Evolutionary conservation across 2,797 vertebrate species (phyloP).

Genomic region (Carapus acus): DNA sequence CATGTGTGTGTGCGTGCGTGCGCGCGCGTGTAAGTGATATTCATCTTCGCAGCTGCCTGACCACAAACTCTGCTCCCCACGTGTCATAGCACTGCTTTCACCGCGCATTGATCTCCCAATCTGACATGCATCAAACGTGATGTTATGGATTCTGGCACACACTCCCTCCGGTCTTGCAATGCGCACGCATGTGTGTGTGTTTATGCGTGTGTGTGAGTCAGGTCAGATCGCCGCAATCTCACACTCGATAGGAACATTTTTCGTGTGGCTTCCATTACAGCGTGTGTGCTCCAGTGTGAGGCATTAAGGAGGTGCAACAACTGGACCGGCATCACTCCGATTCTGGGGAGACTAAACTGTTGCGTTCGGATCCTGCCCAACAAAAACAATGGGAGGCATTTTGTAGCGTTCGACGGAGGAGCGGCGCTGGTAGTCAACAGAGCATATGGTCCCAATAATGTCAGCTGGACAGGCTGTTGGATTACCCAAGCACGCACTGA

Average conservation of each 20-base stretch:
- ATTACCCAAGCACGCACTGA: conserved; percentile 55
- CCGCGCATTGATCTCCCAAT: no score
- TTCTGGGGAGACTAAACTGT: conserved; percentile 42
- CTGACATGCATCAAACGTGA: no score
- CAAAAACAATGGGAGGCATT: conserved; percentile 68
- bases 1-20: no score
- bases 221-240: no score
- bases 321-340: conserved; percentile 44
- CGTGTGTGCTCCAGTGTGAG: conserved; percentile 24
- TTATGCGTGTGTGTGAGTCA: no score
- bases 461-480: conserved; percentile 42
- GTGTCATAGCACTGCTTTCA: no score
- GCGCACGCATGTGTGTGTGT: no score
- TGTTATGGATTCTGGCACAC: no score
- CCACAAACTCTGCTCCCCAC: no score
- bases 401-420: conserved; percentile 50
- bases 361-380: conserved; percentile 54
- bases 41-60: no score
- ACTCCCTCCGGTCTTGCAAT: no score
- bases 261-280: conserved; percentile 30
- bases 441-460: conserved; percentile 70
- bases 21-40: no score
- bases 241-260: conserved; percentile 4
- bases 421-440: conserved; percentile 33
- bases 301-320: conserved; percentile 17